Evolutionary conservation across 2,113 vertebrate species (phyloP).

Genomic region (Leucoraja erinaceus): DNA sequence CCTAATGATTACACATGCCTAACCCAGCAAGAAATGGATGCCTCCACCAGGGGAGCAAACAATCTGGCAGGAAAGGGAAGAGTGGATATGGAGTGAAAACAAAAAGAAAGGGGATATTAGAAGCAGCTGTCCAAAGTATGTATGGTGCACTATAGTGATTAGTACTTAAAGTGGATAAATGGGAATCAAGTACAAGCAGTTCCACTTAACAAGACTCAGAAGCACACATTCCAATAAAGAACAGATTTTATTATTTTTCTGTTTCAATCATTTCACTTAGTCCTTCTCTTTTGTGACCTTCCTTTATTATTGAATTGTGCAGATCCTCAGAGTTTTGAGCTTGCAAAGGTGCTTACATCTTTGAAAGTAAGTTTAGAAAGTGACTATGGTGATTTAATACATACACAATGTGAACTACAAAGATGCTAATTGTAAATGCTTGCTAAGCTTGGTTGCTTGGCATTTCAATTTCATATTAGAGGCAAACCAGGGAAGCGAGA

Average conservation of each 20-base stretch:
- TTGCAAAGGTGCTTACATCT: not conserved
- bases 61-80: not conserved
- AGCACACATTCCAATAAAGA: constrained; percentile 12
- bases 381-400: not conserved
- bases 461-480: not conserved
- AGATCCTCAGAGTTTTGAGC: not conserved
- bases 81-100: not conserved
- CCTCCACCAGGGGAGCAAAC: not conserved
- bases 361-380: not conserved
- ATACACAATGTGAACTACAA: not conserved
- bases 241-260: constrained; percentile 25
- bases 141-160: not conserved
- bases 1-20: not conserved
- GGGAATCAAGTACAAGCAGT: not conserved
- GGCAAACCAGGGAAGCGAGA: not conserved
- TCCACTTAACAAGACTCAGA: constrained; percentile 19
- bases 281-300: not conserved
- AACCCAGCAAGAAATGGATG: not conserved
- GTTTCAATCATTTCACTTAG: not conserved
- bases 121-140: constrained; percentile 17
- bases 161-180: not conserved
- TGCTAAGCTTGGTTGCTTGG: not conserved
- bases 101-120: not conserved
- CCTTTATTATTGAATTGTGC: not conserved
- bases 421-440: not conserved